A percentile compares a stretch with the other conserved stretches of the same genome.
Evolutionary conservation across 2,797 vertebrate genomes (phyloP).

Genomic region (Nothura maculosa): DNA sequence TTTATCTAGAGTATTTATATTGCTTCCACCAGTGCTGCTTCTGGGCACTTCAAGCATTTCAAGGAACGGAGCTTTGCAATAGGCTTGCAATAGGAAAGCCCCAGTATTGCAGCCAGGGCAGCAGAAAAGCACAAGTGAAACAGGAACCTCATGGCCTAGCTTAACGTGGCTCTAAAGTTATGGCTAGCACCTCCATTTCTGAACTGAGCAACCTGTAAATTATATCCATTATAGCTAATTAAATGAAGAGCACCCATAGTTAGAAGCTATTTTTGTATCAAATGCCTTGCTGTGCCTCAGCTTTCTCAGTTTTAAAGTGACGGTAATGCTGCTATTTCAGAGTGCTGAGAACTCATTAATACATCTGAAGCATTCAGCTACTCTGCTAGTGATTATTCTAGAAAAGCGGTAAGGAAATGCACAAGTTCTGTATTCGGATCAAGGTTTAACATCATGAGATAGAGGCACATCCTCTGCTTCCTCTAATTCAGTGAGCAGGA

Average conservation of each 20-base stretch:
- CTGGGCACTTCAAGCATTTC: not conserved
- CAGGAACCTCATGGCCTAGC: not conserved
- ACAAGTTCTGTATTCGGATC: not conserved
- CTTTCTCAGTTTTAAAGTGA: not conserved
- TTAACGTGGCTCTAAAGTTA: not conserved
- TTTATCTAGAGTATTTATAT: rapidly evolving
- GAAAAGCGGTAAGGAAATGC: not conserved
- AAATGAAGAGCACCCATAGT: conserved; percentile 8
- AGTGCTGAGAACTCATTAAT: conserved; percentile 13
- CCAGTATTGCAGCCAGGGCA: not conserved
- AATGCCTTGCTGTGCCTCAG: not conserved
- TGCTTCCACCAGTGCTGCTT: not conserved
- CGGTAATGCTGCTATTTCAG: not conserved
- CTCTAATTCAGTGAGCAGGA: not conserved
- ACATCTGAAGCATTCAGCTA: not conserved
- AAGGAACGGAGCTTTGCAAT: not conserved
- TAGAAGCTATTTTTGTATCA: not conserved
- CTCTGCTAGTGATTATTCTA: not conserved
- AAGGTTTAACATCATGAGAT: not conserved
- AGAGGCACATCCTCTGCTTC: not conserved
- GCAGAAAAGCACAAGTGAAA: not conserved
- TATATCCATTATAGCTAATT: not conserved
- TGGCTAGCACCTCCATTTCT: not conserved
- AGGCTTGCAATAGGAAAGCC: not conserved
- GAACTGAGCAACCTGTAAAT: conserved; percentile 21